phyloP scores from a whole-genome alignment of 2,888 invertebrate species.

The Pterobdella sp. region DNA sequence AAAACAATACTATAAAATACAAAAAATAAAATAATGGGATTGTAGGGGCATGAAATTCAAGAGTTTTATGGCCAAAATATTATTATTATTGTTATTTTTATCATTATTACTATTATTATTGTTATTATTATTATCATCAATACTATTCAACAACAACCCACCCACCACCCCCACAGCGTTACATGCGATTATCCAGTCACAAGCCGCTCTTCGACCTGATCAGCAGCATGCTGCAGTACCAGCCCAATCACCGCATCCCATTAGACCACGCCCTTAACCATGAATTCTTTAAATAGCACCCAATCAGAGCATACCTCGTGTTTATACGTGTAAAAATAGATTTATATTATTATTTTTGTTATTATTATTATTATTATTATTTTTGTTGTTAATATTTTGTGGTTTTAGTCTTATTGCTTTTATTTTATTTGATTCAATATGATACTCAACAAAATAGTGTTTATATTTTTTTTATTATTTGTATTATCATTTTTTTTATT shows the following conservation, averaged over 20 bases:
- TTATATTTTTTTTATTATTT: not conserved
- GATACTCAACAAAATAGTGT: no score
- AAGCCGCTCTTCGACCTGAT: slow-evolving; percentile 31
- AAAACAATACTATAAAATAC: no score
- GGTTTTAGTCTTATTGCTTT: not conserved
- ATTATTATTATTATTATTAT: slow-evolving; percentile 1
- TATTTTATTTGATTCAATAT: not conserved
- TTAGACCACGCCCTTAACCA: slow-evolving; percentile 28
- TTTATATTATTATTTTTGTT: not conserved
- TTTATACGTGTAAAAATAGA: not conserved
- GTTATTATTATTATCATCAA: not conserved
- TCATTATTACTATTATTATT: no score
- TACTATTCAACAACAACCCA: not conserved
- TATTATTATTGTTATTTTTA: not conserved
- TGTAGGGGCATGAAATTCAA: not conserved
- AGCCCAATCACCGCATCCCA: slow-evolving; percentile 29
- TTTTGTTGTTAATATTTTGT: not conserved
- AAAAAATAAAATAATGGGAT: no score
- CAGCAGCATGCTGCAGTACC: slow-evolving; percentile 29
- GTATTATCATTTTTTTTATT: not conserved
- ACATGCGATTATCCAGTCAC: slow-evolving; percentile 30
- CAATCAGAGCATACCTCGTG: not conserved
- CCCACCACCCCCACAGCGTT: slow-evolving; percentile 19
- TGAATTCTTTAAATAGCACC: slow-evolving; percentile 29
- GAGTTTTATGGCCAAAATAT: not conserved